phyloP scores from a whole-genome alignment of 1,140 invertebrate genomes.

The Bombus cullumanus region DNA sequence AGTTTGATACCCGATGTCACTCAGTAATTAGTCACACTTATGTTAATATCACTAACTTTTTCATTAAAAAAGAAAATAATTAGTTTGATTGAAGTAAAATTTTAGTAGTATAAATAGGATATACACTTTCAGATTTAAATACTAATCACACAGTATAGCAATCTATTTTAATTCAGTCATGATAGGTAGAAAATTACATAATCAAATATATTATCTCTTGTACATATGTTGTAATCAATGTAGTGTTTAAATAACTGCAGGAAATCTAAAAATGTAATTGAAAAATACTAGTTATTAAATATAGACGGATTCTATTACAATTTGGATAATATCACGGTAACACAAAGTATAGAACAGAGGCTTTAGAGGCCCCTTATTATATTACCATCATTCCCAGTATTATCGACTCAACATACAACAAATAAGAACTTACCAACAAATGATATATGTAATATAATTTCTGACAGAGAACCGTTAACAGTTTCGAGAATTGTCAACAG shows the following conservation, averaged over 20 bases:
- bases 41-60: background rate
- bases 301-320: background rate
- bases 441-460: background rate
- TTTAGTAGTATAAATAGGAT: background rate
- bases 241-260: background rate
- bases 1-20: background rate
- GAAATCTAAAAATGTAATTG: background rate
- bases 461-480: background rate
- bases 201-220: background rate
- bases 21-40: background rate
- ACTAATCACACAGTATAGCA: background rate
- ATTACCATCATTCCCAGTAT: too few relatives aligned
- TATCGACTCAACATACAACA: too few relatives aligned
- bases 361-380: too few relatives aligned
- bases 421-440: background rate
- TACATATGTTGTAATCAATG: too few relatives aligned
- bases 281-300: background rate
- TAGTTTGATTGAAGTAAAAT: background rate
- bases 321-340: background rate
- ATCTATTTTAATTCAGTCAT: background rate
- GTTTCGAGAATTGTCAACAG: background rate
- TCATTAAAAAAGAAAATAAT: background rate
- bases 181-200: slow-evolving; percentile 5
- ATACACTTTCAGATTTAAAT: background rate
- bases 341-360: background rate